Conservation (phyloP, 1,140 invertebrate species). For the Scaptodrosophila lebanonensis region DNA sequence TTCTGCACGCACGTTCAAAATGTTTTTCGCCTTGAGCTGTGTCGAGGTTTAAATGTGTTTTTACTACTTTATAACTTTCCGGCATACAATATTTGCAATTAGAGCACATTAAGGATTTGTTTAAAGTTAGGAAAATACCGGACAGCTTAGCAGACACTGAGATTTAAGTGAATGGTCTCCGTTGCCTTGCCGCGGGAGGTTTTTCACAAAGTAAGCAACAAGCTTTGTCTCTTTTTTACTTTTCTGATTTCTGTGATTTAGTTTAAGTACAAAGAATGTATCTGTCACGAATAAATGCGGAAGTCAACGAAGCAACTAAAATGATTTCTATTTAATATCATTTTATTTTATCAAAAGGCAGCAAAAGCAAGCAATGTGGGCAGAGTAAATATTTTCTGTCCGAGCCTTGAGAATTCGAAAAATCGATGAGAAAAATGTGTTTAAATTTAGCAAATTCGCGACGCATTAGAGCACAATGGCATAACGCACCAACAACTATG, state of each 20-base stretch:
- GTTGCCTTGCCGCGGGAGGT: background rate
- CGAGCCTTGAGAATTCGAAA: no score
- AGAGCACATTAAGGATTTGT: slow-evolving; percentile 64
- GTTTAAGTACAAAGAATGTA: background rate
- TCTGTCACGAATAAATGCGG: background rate
- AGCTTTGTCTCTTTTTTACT: background rate
- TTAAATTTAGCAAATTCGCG: no score
- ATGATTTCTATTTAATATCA: no score
- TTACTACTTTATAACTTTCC: no score
- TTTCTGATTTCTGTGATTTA: background rate
- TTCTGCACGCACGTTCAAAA: no score
- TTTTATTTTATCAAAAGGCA: slow-evolving; percentile 38
- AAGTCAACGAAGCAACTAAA: slow-evolving; percentile 12
- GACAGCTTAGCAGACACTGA: slow-evolving; percentile 45
- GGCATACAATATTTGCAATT: slow-evolving; percentile 37
- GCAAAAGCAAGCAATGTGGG: slow-evolving; percentile 31
- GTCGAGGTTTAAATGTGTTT: no score
- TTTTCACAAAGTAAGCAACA: background rate
- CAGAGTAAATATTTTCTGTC: no score
- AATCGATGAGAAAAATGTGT: slow-evolving; percentile 52
- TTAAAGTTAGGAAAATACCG: slow-evolving; percentile 34
- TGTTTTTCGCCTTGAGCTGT: no score
- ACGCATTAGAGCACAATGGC: no score
- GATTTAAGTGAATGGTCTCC: slow-evolving; percentile 24
- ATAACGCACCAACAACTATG: no score